These are phyloP conservation scores for Poecilia gillii DNA, from an alignment of 2,797 vertebrate species.

Conservation along the genomic window DNA sequence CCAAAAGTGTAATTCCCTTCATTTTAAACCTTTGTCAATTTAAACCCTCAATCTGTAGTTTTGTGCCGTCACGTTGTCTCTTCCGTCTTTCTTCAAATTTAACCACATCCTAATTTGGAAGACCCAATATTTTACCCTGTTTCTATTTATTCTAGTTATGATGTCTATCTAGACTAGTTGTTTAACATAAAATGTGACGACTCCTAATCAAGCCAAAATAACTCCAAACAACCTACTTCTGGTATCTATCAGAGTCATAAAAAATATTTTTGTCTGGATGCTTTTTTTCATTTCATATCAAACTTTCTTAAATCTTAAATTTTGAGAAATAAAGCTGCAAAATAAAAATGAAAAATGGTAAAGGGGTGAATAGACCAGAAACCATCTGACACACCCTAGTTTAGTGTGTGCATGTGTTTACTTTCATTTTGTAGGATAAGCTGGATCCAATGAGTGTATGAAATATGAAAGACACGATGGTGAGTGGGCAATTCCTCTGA, in stretches of 20 bases:
- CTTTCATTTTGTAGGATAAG: neutral
- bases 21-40: neutral
- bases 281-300: neutral
- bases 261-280: neutral
- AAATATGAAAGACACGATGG: conserved; percentile 35
- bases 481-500: conserved; percentile 38
- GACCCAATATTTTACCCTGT: neutral
- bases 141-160: neutral
- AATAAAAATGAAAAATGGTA: neutral
- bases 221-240: neutral
- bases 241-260: neutral
- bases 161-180: neutral
- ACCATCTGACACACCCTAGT: neutral
- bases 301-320: neutral
- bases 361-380: neutral
- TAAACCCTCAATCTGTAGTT: neutral
- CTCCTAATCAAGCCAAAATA: neutral
- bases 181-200: neutral
- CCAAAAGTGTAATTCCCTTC: neutral
- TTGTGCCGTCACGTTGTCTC: neutral
- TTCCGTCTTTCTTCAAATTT: neutral
- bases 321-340: neutral
- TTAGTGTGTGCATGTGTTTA: neutral
- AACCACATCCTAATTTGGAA: neutral
- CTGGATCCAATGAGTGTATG: conserved; percentile 17